These are phyloP conservation scores for Eira barbara DNA, from an alignment of 2,113 vertebrate species.

Conservation along the genomic window DNA sequence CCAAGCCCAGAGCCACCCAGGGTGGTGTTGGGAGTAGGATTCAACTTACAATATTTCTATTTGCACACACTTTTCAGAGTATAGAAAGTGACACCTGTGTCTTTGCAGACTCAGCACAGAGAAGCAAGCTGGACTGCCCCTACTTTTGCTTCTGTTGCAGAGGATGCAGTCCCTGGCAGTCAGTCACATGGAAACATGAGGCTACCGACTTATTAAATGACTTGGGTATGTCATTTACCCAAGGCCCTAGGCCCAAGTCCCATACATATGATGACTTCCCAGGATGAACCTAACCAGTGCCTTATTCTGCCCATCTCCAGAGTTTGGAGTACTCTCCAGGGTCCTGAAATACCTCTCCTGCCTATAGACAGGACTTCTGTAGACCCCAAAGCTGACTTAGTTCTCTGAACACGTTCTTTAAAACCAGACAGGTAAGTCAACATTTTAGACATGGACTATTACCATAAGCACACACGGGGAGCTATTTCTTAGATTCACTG, in stretches of 20 bases:
- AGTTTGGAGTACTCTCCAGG: neutral
- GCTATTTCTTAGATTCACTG: neutral
- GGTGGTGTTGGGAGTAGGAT: too few relatives aligned
- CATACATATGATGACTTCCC: neutral
- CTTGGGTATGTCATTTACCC: neutral
- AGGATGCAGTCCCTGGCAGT: neutral
- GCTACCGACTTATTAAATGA: neutral
- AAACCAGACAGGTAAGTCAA: neutral
- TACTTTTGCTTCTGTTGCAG: neutral
- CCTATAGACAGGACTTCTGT: neutral
- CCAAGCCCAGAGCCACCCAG: neutral
- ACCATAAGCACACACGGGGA: neutral
- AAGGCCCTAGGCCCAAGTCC: neutral
- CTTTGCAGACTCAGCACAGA: neutral
- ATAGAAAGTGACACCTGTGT: neutral
- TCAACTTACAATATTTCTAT: neutral
- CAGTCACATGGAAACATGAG: neutral
- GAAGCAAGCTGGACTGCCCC: neutral
- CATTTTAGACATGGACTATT: neutral
- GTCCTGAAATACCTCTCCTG: conserved; percentile 28
- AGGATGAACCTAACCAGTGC: neutral
- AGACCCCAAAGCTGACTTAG: neutral
- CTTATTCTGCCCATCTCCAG: rapidly evolving
- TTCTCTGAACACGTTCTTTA: neutral
- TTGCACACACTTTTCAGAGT: neutral